Evolutionary conservation across 2,113 vertebrate genomes (phyloP).

Genomic region (Ochotona princeps): DNA sequence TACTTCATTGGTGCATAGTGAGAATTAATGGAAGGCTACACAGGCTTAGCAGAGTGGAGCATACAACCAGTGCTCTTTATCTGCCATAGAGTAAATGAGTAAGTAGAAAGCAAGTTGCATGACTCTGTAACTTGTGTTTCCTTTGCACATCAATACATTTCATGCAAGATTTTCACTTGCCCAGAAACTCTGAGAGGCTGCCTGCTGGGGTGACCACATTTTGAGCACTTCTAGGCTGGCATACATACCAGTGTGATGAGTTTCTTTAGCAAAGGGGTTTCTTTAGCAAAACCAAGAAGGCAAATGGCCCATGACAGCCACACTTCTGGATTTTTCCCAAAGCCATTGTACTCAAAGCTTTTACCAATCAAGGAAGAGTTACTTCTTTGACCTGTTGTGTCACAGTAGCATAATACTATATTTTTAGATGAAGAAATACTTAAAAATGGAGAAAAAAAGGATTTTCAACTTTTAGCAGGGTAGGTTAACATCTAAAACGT

Average conservation of each 20-base stretch:
- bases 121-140: background rate
- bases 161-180: background rate
- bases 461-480: background rate
- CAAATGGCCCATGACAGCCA: background rate
- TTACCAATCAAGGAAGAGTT: background rate
- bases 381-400: background rate
- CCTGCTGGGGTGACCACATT: background rate
- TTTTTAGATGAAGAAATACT: background rate
- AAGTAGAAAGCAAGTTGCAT: background rate
- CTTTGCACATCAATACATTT: background rate
- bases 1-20: background rate
- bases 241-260: background rate
- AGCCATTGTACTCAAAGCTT: background rate
- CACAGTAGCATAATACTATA: background rate
- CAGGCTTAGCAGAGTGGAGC: background rate
- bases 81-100: background rate
- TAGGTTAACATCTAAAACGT: background rate
- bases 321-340: background rate
- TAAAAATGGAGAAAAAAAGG: background rate
- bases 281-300: background rate
- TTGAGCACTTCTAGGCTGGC: fast-evolving
- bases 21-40: background rate
- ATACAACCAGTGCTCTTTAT: background rate
- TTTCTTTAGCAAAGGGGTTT: background rate
- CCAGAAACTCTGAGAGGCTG: background rate